Base-by-base conservation (phyloP, 2,113 vertebrate species). In the Pseudorasbora parva region DNA sequence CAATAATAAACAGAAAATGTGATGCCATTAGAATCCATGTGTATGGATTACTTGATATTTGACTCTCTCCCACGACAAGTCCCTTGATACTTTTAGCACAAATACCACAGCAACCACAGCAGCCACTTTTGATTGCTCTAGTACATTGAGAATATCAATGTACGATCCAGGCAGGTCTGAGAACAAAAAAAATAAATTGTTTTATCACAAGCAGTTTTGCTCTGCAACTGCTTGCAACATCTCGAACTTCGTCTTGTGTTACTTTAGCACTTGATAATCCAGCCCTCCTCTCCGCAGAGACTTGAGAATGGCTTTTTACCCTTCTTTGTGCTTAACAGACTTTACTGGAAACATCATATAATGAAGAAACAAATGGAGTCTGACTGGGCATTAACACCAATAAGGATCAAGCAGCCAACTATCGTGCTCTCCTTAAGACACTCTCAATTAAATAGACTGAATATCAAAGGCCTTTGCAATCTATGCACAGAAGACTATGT, bases 301-400 rank as follows among this genome's bases (percentile, higher is more conserved):
- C 47, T 51, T 4, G 8, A 41, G 47, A 69, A 69, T 33, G 78
- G 47, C 23, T 76, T 77, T 75, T 82, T 77, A 45, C 41, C 64
- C 59, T 78, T 83, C 54, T 73, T 83, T 57, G 47, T 43, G 51
- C 80, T 85, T 69, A 15, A 68, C 62, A 27, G 60, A 78, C 54
- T 81, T 81, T 86, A 75, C 77, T 87, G 80, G 54, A 82, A 84
- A 83, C 82, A 76, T 82, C 43, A 83, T 87, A 86, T 86, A 89
- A 89, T 87, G 88, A 89, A 85, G 86, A 87, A 86, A 85, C 89
- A 88, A 86, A 87, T 88, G 57, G 47, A 51, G 25, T 88, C 81
- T 86, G 87, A 88, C 87, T 90, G 82, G 64, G 82, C 84, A 90
- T 90, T 86, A 90, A 88, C 86, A 89, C 84, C 86, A 88, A 84